Evolutionary conservation across 37 sponge, comb jelly and placozoan species (phyloP).

Genomic region (Halisarca cf. caerulea): DNA sequence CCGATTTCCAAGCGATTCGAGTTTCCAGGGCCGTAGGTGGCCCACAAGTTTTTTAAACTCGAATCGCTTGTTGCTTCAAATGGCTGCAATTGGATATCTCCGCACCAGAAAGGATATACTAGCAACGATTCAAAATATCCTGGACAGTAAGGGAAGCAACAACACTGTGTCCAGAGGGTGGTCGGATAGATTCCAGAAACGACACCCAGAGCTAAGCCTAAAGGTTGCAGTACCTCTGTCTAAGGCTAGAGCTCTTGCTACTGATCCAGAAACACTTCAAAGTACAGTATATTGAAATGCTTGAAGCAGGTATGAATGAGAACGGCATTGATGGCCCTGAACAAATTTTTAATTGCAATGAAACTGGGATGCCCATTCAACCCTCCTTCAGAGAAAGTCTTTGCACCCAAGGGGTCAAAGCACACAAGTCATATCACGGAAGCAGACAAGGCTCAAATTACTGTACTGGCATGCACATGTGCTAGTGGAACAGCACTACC

Average conservation of each 20-base stretch:
- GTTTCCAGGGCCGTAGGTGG: too few relatives aligned
- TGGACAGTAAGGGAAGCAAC: not conserved
- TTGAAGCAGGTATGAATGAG: not conserved
- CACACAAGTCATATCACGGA: not conserved
- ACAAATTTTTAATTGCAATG: not conserved
- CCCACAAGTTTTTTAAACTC: too few relatives aligned
- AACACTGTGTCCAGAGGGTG: not conserved
- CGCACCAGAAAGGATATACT: not conserved
- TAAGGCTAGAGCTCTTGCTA: not conserved
- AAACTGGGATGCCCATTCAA: not conserved
- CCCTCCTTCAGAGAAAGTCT: not conserved
- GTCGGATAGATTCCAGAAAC: not conserved
- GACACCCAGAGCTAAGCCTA: not conserved
- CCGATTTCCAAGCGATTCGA: too few relatives aligned
- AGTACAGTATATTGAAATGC: not conserved
- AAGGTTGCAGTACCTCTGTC: not conserved
- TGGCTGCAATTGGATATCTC: not conserved
- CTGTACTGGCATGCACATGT: not conserved
- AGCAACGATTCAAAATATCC: not conserved
- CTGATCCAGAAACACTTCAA: not conserved
- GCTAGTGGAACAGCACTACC: not conserved
- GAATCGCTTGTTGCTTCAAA: not conserved
- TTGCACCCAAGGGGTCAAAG: not conserved
- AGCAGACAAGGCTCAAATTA: not conserved
- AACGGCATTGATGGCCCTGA: not conserved